A percentile compares a stretch with the other conserved stretches of the same genome.
These are phyloP conservation scores for Pao palembangensis DNA, from an alignment of 2,113 vertebrate genomes.

Conservation along the genomic window DNA sequence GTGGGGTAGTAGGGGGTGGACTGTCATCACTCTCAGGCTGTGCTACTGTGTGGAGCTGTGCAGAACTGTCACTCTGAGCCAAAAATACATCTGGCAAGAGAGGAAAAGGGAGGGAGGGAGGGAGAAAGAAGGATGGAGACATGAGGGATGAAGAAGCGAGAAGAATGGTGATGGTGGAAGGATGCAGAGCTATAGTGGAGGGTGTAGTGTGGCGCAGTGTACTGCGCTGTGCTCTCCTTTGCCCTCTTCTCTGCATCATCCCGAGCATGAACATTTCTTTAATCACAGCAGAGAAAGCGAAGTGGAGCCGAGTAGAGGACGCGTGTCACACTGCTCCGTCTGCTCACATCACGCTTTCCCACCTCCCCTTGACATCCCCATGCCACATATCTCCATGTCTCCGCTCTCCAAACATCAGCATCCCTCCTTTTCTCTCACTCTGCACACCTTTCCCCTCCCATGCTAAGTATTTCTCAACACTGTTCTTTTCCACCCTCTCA, in stretches of 20 bases:
- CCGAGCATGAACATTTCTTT: conserved; percentile 77
- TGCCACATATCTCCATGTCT: conserved; percentile 34
- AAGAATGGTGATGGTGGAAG: conserved; percentile 31
- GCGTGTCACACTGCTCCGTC: conserved; percentile 63
- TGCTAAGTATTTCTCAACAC: conserved; percentile 39
- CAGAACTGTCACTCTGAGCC: conserved; percentile 66
- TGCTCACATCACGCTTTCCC: conserved; percentile 48
- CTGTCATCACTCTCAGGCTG: conserved; percentile 63
- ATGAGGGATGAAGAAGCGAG: conserved; percentile 37
- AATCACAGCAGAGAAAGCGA: conserved; percentile 71
- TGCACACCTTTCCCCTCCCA: not conserved
- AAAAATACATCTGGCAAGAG: conserved; percentile 71
- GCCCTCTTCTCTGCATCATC: conserved; percentile 67
- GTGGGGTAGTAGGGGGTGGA: conserved; percentile 1
- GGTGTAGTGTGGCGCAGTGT: conserved; percentile 57
- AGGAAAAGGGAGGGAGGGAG: conserved; percentile 37
- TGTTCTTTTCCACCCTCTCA: conserved; percentile 41
- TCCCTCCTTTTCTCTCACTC: conserved; percentile 21
- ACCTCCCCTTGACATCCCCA: conserved; percentile 7
- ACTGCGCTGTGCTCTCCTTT: conserved; percentile 55
- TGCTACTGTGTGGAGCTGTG: conserved; percentile 53
- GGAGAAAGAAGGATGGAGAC: conserved; percentile 54
- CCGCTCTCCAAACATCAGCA: conserved; percentile 13
- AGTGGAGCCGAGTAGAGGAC: conserved; percentile 54
- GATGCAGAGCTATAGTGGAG: conserved; percentile 49